phyloP scores from a whole-genome alignment of 1,140 invertebrate genomes.

The Branchinecta lindahli region DNA sequence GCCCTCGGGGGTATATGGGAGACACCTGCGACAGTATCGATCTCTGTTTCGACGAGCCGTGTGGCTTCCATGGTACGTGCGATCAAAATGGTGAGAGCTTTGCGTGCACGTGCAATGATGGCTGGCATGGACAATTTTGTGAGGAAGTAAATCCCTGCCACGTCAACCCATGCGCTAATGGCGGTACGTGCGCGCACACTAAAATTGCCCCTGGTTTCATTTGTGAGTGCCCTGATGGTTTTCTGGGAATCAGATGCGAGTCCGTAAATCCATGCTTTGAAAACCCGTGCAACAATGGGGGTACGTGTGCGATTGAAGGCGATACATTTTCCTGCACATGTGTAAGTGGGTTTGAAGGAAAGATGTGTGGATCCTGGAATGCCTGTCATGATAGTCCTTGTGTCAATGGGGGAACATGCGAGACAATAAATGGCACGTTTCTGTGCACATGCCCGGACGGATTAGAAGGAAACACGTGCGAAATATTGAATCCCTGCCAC shows the following conservation, averaged over 20 bases:
- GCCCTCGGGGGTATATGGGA: background rate
- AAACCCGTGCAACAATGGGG: conserved; percentile 40
- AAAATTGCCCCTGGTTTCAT: conserved; percentile 28
- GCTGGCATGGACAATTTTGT: background rate
- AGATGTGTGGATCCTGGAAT: conserved; percentile 21
- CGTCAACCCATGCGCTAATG: conserved; percentile 32
- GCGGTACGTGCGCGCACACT: conserved; percentile 33
- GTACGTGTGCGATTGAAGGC: conserved; percentile 35
- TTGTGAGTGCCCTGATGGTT: conserved; percentile 32
- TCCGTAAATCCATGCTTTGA: conserved; percentile 35
- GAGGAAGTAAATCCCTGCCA: conserved; percentile 22
- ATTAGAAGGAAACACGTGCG: conserved; percentile 51
- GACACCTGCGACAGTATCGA: background rate
- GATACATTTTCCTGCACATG: conserved; percentile 28
- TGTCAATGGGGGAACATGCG: conserved; percentile 46
- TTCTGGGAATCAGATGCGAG: conserved; percentile 35
- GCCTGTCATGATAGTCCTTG: conserved; percentile 33
- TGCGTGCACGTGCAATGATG: background rate
- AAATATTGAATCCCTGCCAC: conserved; percentile 31
- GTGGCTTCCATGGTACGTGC: background rate
- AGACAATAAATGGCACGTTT: conserved; percentile 46
- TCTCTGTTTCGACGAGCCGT: background rate
- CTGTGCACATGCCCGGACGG: conserved; percentile 44
- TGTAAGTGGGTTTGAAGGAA: conserved; percentile 26
- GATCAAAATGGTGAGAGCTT: background rate